phyloP scores from a whole-genome alignment of 2,888 invertebrate species.

The Sinopyrophorus schimmeli region DNA sequence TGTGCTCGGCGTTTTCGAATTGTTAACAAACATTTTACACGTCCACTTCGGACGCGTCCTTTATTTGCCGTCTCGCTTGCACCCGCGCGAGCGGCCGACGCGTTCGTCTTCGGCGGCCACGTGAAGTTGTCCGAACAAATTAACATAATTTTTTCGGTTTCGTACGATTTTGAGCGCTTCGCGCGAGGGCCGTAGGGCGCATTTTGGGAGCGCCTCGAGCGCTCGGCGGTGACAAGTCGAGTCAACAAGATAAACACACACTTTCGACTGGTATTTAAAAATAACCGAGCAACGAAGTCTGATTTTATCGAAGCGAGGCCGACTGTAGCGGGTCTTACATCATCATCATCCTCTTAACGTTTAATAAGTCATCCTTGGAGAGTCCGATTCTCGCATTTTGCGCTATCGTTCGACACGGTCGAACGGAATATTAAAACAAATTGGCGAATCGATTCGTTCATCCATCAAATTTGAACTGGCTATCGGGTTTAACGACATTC shows the following conservation, averaged over 20 bases:
- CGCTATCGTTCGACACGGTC: background rate
- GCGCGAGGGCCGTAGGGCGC: background rate
- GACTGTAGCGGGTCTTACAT: conserved; percentile 11
- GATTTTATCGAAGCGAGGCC: conserved; percentile 18
- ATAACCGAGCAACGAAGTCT: conserved; percentile 16
- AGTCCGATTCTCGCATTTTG: background rate
- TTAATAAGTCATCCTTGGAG: conserved; percentile 11
- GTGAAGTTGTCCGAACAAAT: background rate
- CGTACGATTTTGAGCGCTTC: conserved; percentile 8
- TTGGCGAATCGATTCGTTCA: conserved; percentile 7
- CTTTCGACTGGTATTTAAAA: conserved; percentile 21
- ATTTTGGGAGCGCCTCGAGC: background rate
- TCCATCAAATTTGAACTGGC: conserved; percentile 7
- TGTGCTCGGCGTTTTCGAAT: conserved; percentile 12
- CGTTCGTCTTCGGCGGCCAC: too few relatives aligned
- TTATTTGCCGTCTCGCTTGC: too few relatives aligned
- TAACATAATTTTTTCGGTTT: conserved; percentile 10
- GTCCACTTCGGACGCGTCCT: too few relatives aligned
- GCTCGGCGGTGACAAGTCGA: conserved; percentile 20
- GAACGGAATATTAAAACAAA: background rate
- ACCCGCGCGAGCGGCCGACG: too few relatives aligned
- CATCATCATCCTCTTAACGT: conserved; percentile 11
- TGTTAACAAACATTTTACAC: too few relatives aligned
- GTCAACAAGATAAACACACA: conserved; percentile 21
- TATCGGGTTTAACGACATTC: conserved; percentile 7